Evolutionary conservation across 1,140 invertebrate genomes (phyloP), one percentile per base, ranked within the genome.

Genomic region (Pogonognathellus flavescens): DNA sequence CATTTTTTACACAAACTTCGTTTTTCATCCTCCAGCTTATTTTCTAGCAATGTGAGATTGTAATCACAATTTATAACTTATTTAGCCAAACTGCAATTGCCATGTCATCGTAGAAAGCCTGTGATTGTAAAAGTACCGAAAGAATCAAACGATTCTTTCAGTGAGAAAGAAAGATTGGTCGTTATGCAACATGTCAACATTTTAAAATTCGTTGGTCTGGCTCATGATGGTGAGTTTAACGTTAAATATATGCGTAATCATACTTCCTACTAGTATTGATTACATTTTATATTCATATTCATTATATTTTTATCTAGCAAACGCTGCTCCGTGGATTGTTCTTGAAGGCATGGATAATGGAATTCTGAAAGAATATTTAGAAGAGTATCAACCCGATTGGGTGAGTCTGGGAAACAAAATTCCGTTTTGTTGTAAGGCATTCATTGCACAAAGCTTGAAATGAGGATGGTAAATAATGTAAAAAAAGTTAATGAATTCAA

Each of bases 151-250:
- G 70, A 76, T 18, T 31, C 70, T 53, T 55, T 22, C 80, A 57
- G 20, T 53, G 80, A 81, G 18, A 81, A 31, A 53, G 80, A 81
- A 13, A 16, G 80, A 55, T 16, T 81, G 11, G 9, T 50, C 25
- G 50, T 25, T 55, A 14, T 81, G 52, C 25, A 81, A 20, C 80
- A 81, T 22, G 50, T 13, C 20, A 81, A 81, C 25, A 52, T 81
- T n/a, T 14, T 81, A 13, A 53, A 55, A 25, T 41, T 81, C 22
- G 55, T 81, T 52, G 80, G 80, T 13, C 20, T 55, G 50, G 50
- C 80, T 18, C 72, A 50, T 52, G 25, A 31, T n/a, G n/a, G 72
- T 80, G 49, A 80, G 72, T 41, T 41, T 6, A 41, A 41, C 6
- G 31, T n/a, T n/a, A n/a, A n/a, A n/a, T n/a, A n/a, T n/a, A n/a